A percentile compares a stretch with the other conserved stretches of the same genome.
phyloP scores from a whole-genome alignment of 64 coral and sea anemone genomes.

The Hydrozoanthus tunicans region DNA sequence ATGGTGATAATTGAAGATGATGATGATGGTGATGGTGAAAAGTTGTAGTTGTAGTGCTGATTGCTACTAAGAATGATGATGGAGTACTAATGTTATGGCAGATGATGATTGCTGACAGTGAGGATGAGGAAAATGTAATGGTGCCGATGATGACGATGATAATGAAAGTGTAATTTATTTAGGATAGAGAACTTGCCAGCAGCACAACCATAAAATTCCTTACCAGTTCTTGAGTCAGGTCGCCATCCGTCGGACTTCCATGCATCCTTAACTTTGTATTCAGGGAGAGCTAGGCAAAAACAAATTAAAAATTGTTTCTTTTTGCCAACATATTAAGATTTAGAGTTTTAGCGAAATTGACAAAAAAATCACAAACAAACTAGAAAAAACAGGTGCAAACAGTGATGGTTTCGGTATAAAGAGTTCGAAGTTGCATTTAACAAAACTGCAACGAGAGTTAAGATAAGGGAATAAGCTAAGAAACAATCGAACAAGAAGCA shows the following conservation, averaged over 20 bases:
- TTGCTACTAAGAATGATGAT: no score
- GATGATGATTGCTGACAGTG: not conserved
- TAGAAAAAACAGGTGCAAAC: no score
- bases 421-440: not conserved
- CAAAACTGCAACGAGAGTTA: no score
- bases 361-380: no score
- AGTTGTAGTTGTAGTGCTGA: no score
- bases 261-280: slow-evolving; percentile 12
- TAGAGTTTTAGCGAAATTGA: not conserved
- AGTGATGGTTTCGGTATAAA: no score
- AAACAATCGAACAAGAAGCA: not conserved
- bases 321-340: not conserved
- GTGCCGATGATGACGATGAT: no score
- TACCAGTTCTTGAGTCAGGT: slow-evolving; percentile 40
- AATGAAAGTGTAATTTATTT: no score
- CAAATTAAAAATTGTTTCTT: not conserved
- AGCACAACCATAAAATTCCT: not conserved
- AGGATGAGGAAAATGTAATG: no score
- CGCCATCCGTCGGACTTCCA: slow-evolving; percentile 43
- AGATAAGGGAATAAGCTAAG: not conserved
- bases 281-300: slow-evolving; percentile 26
- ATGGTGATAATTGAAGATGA: no score
- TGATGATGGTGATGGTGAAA: no score
- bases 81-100: not conserved
- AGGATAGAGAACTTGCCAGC: not conserved